Conservation (phyloP, 2,113 vertebrate species). For the Otocyon megalotis region DNA sequence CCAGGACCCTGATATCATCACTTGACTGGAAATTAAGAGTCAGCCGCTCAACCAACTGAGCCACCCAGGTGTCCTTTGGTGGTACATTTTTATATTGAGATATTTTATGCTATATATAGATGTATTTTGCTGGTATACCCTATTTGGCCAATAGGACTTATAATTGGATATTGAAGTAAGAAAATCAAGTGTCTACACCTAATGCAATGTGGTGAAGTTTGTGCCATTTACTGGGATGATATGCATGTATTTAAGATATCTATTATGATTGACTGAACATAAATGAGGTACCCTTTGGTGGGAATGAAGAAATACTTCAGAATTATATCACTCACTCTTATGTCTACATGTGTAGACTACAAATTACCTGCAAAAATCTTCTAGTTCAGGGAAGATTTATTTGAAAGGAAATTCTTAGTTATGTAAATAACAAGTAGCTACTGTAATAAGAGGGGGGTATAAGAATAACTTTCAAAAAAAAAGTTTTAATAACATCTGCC, state of each 20-base stretch:
- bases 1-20: neutral
- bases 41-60: neutral
- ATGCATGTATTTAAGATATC: neutral
- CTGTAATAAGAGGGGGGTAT: neutral
- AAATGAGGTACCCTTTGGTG: neutral
- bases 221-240: neutral
- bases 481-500: neutral
- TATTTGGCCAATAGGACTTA: slow-evolving; percentile 9
- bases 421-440: neutral
- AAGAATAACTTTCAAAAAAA: slow-evolving; percentile 9
- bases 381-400: neutral
- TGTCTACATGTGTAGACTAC: neutral
- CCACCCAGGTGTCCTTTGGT: neutral
- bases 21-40: neutral
- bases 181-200: neutral
- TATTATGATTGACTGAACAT: neutral
- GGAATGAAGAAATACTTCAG: neutral
- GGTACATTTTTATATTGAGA: neutral
- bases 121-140: neutral
- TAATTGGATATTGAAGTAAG: neutral
- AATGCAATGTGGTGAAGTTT: neutral
- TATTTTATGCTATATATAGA: neutral
- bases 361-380: slow-evolving; percentile 23
- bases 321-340: slow-evolving; percentile 16
- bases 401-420: slow-evolving; percentile 56